phyloP scores from a whole-genome alignment of 2,113 vertebrate species.

The Heptranchias perlo region DNA sequence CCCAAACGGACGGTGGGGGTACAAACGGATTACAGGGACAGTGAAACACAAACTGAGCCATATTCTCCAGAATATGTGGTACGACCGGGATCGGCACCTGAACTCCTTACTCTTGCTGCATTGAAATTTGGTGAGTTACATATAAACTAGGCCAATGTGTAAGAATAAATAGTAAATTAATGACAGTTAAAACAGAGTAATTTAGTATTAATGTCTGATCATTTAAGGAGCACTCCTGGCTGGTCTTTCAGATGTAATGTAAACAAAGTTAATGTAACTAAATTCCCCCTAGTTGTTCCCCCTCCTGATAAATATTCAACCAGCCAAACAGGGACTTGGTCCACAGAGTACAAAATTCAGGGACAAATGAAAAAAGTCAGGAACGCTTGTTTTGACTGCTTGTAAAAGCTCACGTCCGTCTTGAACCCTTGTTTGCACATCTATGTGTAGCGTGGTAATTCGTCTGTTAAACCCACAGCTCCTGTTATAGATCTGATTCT shows the following conservation, averaged over 20 bases:
- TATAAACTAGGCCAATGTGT: not conserved
- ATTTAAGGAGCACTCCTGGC: not conserved
- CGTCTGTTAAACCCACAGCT: not conserved
- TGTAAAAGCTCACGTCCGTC: not conserved
- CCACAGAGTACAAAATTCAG: not conserved
- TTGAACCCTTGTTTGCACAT: not conserved
- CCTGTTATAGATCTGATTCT: not conserved
- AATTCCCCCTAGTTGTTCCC: not conserved
- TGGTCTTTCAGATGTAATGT: not conserved
- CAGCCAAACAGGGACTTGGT: not conserved
- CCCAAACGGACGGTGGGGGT: constrained; percentile 62
- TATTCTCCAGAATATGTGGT: constrained; percentile 76
- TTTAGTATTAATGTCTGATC: not conserved
- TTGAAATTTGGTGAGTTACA: constrained; percentile 76
- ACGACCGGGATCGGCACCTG: constrained; percentile 62
- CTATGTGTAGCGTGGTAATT: not conserved
- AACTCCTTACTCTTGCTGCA: constrained; percentile 74
- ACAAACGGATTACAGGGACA: constrained; percentile 90
- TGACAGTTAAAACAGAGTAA: not conserved
- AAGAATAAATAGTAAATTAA: not conserved
- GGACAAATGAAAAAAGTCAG: not conserved
- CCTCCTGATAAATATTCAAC: not conserved
- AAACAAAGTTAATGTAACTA: not conserved
- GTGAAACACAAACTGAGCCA: constrained; percentile 85
- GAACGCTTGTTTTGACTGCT: not conserved